Evolutionary conservation across 2,888 invertebrate species (phyloP).

Genomic region (Aphidius colemani): DNA sequence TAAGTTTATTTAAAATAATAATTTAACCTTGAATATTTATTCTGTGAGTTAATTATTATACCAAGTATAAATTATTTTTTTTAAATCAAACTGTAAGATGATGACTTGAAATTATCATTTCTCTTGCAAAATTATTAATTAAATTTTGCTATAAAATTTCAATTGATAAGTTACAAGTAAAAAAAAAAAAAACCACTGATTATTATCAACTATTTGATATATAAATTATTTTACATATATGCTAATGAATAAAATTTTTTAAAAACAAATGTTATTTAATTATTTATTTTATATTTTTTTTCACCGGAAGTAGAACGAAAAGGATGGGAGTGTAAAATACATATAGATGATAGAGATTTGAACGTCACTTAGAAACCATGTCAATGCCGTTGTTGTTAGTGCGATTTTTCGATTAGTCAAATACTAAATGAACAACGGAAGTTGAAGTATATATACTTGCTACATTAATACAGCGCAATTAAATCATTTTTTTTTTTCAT

Average conservation of each 20-base stretch:
- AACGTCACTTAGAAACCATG: conserved; percentile 41
- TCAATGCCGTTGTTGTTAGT: conserved; percentile 44
- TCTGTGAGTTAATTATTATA: conserved; percentile 47
- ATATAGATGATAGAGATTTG: conserved; percentile 25
- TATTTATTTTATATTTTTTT: not conserved
- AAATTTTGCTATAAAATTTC: not conserved
- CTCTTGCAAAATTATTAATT: no score
- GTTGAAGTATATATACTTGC: conserved; percentile 12
- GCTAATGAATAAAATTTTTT: not conserved
- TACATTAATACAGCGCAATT: conserved; percentile 9
- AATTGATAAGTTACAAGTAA: conserved; percentile 2
- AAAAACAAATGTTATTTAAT: no score
- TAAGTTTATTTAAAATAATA: conserved; percentile 33
- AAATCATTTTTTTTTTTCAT: conserved; percentile 7
- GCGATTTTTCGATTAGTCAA: conserved; percentile 27
- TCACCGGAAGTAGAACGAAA: conserved; percentile 15
- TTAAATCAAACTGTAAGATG: conserved; percentile 37
- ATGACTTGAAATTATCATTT: no score
- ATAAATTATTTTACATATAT: conserved; percentile 21
- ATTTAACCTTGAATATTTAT: conserved; percentile 45
- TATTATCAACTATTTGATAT: conserved; percentile 27
- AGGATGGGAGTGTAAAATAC: conserved; percentile 1
- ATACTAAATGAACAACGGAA: conserved; percentile 24
- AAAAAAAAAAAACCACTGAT: conserved; percentile 26
- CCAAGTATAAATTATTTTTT: no score